phyloP scores from a whole-genome alignment of 2,797 vertebrate species.

The Sebastes nivosus region DNA sequence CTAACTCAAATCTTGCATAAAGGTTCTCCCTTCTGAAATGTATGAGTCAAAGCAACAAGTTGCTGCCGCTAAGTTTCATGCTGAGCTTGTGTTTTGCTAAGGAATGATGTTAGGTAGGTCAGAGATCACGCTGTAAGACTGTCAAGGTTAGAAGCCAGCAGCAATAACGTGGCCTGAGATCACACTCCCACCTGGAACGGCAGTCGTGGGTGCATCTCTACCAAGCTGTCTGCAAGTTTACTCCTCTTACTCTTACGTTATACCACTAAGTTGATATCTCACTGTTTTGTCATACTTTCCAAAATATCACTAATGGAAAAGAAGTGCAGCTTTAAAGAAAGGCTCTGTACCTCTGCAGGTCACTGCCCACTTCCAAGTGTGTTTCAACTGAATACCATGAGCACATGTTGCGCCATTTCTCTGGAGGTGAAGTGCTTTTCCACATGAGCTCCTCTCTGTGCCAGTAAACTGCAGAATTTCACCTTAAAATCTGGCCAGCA shows the following conservation, averaged over 20 bases:
- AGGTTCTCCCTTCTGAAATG: not conserved
- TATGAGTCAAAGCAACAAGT: not conserved
- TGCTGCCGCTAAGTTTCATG: not conserved
- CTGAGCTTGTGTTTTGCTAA: not conserved
- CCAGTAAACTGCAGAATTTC: not conserved
- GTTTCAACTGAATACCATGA: not conserved
- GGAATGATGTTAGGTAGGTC: not conserved
- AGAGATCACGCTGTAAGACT: slow-evolving; percentile 25
- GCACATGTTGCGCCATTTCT: not conserved
- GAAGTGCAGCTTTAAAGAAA: not conserved
- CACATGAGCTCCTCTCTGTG: not conserved
- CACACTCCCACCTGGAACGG: slow-evolving; percentile 19
- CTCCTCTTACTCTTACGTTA: not conserved
- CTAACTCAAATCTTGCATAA: not conserved
- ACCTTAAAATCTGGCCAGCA: not conserved
- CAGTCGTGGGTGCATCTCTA: slow-evolving; percentile 3
- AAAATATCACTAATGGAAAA: not conserved
- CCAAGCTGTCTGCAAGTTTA: not conserved
- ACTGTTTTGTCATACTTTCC: not conserved
- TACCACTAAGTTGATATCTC: not conserved
- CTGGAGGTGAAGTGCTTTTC: not conserved
- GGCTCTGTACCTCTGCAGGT: not conserved
- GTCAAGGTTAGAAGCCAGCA: slow-evolving; percentile 2
- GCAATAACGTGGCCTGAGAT: slow-evolving; percentile 14
- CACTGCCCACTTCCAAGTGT: not conserved